Evolutionary conservation across 2,113 vertebrate genomes (phyloP).

Genomic region (Nestor notabilis): DNA sequence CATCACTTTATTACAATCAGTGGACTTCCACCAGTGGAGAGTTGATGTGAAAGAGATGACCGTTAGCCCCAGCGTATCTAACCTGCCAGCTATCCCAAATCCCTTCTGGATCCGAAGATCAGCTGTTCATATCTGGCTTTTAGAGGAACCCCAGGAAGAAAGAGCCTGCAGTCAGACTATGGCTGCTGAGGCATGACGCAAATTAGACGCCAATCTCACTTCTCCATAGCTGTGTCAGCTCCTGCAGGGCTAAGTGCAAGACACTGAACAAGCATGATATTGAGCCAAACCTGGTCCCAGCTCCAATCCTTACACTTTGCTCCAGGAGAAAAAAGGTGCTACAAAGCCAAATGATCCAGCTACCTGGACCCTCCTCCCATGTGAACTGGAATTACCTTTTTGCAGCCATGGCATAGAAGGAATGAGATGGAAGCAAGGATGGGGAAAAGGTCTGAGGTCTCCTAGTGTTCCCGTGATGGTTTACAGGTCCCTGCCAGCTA

Average conservation of each 20-base stretch:
- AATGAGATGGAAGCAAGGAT: neutral
- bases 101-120: slow-evolving; percentile 3
- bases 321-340: neutral
- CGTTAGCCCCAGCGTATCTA: neutral
- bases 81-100: neutral
- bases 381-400: neutral
- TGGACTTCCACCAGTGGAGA: neutral
- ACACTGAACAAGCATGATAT: slow-evolving; percentile 15
- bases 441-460: neutral
- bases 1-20: neutral
- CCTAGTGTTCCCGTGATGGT: neutral
- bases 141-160: slow-evolving; percentile 50
- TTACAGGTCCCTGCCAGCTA: neutral
- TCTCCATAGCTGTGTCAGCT: slow-evolving; percentile 46
- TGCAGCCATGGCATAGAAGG: neutral
- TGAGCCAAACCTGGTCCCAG: slow-evolving; percentile 6
- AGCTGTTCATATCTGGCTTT: slow-evolving; percentile 39
- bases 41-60: neutral
- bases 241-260: slow-evolving; percentile 48
- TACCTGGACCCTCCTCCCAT: neutral
- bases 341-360: neutral
- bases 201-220: slow-evolving; percentile 46
- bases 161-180: slow-evolving; percentile 29
- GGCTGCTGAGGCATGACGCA: slow-evolving; percentile 66
- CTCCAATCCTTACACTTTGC: neutral